Evolutionary conservation across 1,140 invertebrate species (phyloP).

Genomic region (Bombus huntii): DNA sequence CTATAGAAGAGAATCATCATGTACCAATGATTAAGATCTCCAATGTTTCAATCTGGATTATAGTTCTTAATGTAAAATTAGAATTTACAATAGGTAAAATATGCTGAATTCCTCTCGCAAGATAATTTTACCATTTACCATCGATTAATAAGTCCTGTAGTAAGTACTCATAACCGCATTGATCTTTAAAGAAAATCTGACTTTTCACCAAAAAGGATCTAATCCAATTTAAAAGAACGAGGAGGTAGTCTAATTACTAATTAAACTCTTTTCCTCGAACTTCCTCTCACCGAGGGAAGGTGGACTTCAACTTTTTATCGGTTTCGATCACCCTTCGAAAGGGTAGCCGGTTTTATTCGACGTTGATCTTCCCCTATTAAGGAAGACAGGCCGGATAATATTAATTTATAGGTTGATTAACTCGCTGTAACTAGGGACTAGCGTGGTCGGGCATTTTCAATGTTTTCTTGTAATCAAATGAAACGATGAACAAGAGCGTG

Average conservation of each 20-base stretch:
- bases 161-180: neutral
- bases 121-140: neutral
- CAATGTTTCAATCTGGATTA: no score
- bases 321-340: neutral
- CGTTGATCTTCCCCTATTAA: slow-evolving; percentile 8
- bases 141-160: neutral
- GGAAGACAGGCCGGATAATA: slow-evolving; percentile 44
- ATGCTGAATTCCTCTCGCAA: neutral
- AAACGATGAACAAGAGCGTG: slow-evolving; percentile 61
- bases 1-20: neutral
- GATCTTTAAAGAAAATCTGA: slow-evolving; percentile 20
- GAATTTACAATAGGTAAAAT: neutral
- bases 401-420: slow-evolving; percentile 68
- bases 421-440: slow-evolving; percentile 43
- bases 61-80: neutral
- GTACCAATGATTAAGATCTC: no score
- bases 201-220: neutral
- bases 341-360: neutral
- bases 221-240: slow-evolving; percentile 26
- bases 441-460: slow-evolving; percentile 16
- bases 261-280: slow-evolving; percentile 3
- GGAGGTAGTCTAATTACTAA: neutral
- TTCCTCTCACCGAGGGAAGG: neutral
- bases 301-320: slow-evolving; percentile 40
- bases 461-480: slow-evolving; percentile 70